Base-by-base conservation (phyloP, 35 echinoderm and acorn worm genomes). In the Heliocidaris erythrogramma region DNA sequence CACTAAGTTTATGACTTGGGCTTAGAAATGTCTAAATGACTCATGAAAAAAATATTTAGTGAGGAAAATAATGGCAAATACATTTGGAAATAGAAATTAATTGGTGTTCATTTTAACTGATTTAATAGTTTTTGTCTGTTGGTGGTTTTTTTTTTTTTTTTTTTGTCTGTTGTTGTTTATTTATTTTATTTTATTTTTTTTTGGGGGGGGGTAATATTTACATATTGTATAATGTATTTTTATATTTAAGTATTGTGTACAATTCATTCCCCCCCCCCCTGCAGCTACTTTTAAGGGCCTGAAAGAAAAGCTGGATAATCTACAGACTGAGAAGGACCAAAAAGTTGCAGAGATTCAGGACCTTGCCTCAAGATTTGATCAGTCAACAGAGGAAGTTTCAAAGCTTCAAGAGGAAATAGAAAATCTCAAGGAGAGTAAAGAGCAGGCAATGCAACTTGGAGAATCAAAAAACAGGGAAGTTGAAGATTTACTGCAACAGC, bases 291-390 rank as follows among this genome's bases (percentile, higher is more conserved):
- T 93, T 92, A 31, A 94, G 50, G 30, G 47, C 35, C 88, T 96
- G 17, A 92, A 95, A 61, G 88, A 92, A 49, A 96, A 95, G 47
- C 27, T 48, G 30, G 91, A 92, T 32, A 32, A 48, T 85, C 49
- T 49, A 13, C 48, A 85, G n/a, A 31, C 90, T 53, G 90, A 92
- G 59, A 93, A 95, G 24, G 89, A 93, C 32, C 18, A 92, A 60
- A 95, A 96, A 52, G 90, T 85, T 48, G 14, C 86, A 86, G 90
- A 93, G 86, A 42, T 95, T 21, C 31, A 78, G 47, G 50, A 96
- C 12, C 65, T 95, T 31, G 85, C 27, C 0, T 89, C 85, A 48
- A 47, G 93, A 48, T 30, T 93, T 59, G 85, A 27, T 85, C 24
- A 93, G 9, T 30, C 92, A 30, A 95, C 94, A 27, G 59, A 85